A percentile compares a stretch with the other conserved stretches of the same genome.
Conservation (phyloP, 2,113 vertebrate genomes). For the Apteryx mantelli region DNA sequence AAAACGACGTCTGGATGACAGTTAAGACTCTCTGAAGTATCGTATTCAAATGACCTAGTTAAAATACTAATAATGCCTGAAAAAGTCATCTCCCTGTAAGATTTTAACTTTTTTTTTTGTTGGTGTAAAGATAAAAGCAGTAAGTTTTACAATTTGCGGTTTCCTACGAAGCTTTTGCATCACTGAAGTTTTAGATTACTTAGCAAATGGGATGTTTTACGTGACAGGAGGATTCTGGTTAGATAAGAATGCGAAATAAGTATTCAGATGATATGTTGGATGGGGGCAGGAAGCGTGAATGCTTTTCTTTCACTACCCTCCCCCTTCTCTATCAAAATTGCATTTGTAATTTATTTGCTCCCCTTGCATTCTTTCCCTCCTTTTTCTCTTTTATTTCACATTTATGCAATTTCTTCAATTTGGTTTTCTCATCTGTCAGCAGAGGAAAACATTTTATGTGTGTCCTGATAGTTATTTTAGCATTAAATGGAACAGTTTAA, state of each 20-base stretch:
- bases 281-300: conserved; percentile 24
- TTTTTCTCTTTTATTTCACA: conserved; percentile 40
- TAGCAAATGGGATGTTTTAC: conserved; percentile 47
- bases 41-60: conserved; percentile 60
- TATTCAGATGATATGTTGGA: background rate
- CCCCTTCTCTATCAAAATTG: background rate
- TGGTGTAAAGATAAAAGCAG: conserved; percentile 61
- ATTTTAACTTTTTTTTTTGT: conserved; percentile 56
- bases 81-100: conserved; percentile 25
- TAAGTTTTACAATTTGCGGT: conserved; percentile 39
- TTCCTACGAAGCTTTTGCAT: conserved; percentile 38
- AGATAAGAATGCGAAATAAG: conserved; percentile 21
- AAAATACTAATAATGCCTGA: conserved; percentile 47
- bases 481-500: conserved; percentile 42
- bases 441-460: conserved; percentile 37
- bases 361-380: background rate
- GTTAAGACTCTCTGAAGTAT: conserved; percentile 58
- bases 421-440: conserved; percentile 48
- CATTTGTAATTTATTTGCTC: conserved; percentile 30
- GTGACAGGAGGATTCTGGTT: conserved; percentile 34
- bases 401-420: conserved; percentile 40
- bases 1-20: conserved; percentile 48
- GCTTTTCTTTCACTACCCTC: conserved; percentile 35
- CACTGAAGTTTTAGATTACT: conserved; percentile 29
- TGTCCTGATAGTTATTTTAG: conserved; percentile 21